A percentile compares a stretch with the other conserved stretches of the same genome.
These are phyloP conservation scores for Philypnodon macrostomus DNA, from an alignment of 2,797 vertebrate species.

Conservation along the genomic window DNA sequence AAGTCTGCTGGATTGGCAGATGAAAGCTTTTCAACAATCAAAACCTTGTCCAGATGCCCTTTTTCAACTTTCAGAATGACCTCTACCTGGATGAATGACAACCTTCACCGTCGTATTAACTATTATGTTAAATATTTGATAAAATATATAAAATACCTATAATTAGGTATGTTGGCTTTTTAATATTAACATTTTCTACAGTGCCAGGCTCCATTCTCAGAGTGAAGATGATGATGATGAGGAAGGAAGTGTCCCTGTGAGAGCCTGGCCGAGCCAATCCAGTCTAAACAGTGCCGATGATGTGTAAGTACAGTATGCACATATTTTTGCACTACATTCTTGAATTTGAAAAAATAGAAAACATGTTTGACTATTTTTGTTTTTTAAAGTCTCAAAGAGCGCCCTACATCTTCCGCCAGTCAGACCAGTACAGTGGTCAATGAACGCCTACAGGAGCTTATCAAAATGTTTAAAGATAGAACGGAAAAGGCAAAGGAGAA, in stretches of 20 bases:
- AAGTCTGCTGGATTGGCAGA: too few species aligned
- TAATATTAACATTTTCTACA: slow-evolving; percentile 28
- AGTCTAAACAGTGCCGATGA: slow-evolving; percentile 75
- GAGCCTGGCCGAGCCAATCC: slow-evolving; percentile 77
- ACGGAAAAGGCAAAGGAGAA: slow-evolving; percentile 95
- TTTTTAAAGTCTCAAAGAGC: slow-evolving; percentile 70
- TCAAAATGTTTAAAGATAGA: slow-evolving; percentile 90
- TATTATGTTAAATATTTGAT: too few species aligned
- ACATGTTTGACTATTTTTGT: neutral
- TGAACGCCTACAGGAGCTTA: slow-evolving; percentile 90
- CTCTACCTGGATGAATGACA: too few species aligned
- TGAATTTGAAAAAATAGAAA: too few species aligned
- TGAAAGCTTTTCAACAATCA: too few species aligned
- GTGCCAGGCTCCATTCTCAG: slow-evolving; percentile 71
- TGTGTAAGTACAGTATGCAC: slow-evolving; percentile 50
- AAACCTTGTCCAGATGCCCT: too few species aligned
- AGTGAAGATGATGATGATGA: slow-evolving; percentile 79
- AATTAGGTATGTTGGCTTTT: too few species aligned
- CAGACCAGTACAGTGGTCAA: slow-evolving; percentile 84
- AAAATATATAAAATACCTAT: too few species aligned
- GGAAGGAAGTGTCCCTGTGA: slow-evolving; percentile 58
- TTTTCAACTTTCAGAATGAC: too few species aligned
- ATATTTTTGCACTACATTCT: too few species aligned
- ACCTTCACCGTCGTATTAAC: too few species aligned
- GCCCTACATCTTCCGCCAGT: slow-evolving; percentile 81